Evolutionary conservation across 1,140 invertebrate species (phyloP).

Genomic region (Zaprionus gabonicus): DNA sequence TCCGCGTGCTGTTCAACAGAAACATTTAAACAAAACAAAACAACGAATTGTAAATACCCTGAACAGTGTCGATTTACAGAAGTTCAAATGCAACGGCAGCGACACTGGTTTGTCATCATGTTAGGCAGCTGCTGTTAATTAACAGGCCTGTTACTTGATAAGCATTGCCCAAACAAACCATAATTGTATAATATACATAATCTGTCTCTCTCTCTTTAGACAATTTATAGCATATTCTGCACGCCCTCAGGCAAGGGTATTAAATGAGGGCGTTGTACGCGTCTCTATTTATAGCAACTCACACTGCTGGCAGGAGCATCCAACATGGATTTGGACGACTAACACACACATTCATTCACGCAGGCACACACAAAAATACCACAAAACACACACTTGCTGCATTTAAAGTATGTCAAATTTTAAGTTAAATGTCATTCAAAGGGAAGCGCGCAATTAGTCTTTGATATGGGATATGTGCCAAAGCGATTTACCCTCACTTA

Average conservation of each 20-base stretch:
- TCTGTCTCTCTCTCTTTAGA: background rate
- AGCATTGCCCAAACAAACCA: background rate
- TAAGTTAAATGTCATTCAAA: constrained; percentile 79
- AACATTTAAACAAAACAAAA: constrained; percentile 5
- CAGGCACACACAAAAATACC: background rate
- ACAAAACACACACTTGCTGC: constrained; percentile 34
- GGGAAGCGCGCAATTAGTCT: constrained; percentile 73
- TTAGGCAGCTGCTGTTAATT: background rate
- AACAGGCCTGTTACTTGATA: background rate
- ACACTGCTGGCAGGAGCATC: constrained; percentile 53
- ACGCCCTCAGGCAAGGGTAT: constrained; percentile 20
- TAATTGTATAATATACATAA: background rate
- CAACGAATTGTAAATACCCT: constrained; percentile 19
- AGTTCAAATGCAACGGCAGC: background rate
- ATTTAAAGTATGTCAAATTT: constrained; percentile 73
- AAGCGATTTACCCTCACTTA: constrained; percentile 41
- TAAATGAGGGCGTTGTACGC: constrained; percentile 59
- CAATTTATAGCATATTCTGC: background rate
- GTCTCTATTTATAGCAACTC: constrained; percentile 55
- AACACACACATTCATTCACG: background rate
- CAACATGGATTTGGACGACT: constrained; percentile 15
- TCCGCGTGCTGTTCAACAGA: constrained; percentile 64
- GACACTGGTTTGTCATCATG: background rate
- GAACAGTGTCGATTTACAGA: background rate
- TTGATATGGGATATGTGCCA: constrained; percentile 49